Percentiles rank a stretch among this genome's conserved stretches.
Evolutionary conservation across 1,140 invertebrate species (phyloP).

Genomic region (Carposina sasakii): DNA sequence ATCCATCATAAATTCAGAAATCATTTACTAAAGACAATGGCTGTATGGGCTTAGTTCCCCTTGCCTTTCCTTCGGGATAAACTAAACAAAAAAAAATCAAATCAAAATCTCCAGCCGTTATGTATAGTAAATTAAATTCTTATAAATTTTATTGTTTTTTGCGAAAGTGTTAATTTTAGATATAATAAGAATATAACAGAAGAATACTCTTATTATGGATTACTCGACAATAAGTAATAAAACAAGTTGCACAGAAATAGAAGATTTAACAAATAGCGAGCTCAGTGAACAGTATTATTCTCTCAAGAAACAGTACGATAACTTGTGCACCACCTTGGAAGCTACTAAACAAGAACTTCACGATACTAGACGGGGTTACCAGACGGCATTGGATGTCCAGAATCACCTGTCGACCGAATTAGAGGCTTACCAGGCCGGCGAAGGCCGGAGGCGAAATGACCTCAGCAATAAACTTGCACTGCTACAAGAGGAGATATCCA

Average conservation of each 20-base stretch:
- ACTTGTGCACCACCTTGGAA: slow-evolving; percentile 49
- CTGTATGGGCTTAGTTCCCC: no score
- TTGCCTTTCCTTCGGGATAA: no score
- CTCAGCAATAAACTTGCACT: slow-evolving; percentile 36
- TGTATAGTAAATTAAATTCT: neutral
- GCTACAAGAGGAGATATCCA: slow-evolving; percentile 56
- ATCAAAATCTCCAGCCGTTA: neutral
- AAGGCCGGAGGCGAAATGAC: slow-evolving; percentile 41
- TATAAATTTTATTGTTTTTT: neutral
- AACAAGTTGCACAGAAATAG: slow-evolving; percentile 47
- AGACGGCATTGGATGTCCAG: slow-evolving; percentile 63
- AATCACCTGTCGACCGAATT: slow-evolving; percentile 59
- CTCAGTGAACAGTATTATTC: slow-evolving; percentile 55
- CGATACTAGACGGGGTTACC: slow-evolving; percentile 52
- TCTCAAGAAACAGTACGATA: slow-evolving; percentile 60
- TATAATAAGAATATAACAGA: neutral
- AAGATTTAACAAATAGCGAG: slow-evolving; percentile 52
- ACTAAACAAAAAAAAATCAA: no score
- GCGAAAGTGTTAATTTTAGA: neutral
- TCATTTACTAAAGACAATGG: no score
- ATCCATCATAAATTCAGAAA: no score
- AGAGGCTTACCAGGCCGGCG: slow-evolving; percentile 56
- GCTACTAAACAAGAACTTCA: slow-evolving; percentile 62
- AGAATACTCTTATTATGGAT: slow-evolving; percentile 39
- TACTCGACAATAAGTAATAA: slow-evolving; percentile 62